Evolutionary conservation across 2,888 invertebrate species (phyloP).

Genomic region (Rhorus exstirpatorius): DNA sequence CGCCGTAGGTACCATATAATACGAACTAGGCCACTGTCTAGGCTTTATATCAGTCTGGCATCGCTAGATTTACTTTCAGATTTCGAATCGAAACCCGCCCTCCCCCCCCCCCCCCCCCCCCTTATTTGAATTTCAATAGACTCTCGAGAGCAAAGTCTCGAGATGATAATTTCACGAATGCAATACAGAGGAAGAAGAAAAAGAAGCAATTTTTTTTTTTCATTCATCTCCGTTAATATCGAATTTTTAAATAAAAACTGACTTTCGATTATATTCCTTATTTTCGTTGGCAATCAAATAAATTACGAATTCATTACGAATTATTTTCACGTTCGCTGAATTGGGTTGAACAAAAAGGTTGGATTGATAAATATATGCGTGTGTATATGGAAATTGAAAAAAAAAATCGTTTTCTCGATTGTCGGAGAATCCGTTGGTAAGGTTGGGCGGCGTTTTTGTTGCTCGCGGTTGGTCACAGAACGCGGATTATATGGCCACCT

Average conservation of each 20-base stretch:
- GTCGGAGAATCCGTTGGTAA: background rate
- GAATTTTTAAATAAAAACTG: too few relatives aligned
- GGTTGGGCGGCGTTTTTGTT: background rate
- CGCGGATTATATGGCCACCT: conserved; percentile 59
- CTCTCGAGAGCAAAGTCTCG: background rate
- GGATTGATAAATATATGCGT: background rate
- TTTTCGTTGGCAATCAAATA: too few relatives aligned
- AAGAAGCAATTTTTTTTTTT: background rate
- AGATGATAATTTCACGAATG: background rate
- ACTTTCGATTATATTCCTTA: too few relatives aligned
- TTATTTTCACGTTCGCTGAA: background rate
- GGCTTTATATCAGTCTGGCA: conserved; percentile 35
- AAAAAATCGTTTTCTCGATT: background rate
- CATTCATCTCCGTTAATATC: too few relatives aligned
- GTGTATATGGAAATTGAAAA: background rate
- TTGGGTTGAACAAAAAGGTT: too few relatives aligned
- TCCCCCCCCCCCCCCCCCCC: too few relatives aligned
- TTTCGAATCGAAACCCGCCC: background rate
- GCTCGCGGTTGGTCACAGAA: conserved; percentile 42
- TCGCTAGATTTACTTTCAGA: conserved; percentile 35
- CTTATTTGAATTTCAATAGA: conserved; percentile 41
- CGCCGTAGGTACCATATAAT: conserved; percentile 9
- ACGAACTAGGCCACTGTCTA: conserved; percentile 61
- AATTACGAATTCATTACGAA: too few relatives aligned
- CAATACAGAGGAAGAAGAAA: background rate